phyloP scores from a whole-genome alignment of 2,888 invertebrate genomes.

The Tetheella fluctuosa region DNA sequence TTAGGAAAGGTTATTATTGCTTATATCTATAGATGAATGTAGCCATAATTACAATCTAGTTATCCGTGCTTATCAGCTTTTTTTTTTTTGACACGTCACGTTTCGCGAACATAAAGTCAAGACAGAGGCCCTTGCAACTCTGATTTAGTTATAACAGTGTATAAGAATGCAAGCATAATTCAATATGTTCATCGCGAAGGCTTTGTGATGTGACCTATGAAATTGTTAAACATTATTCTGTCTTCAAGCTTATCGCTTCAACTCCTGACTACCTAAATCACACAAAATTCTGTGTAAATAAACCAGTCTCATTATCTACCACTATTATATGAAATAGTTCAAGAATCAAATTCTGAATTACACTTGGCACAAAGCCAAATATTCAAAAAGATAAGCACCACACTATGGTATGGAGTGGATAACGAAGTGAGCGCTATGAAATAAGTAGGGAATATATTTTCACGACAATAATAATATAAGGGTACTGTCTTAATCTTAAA shows the following conservation, averaged over 20 bases:
- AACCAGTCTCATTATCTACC: not conserved
- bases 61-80: too few species aligned
- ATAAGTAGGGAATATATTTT: slow-evolving; percentile 7
- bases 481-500: not conserved
- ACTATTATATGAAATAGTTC: not conserved
- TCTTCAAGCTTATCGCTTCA: not conserved
- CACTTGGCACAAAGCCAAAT: not conserved
- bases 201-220: too few species aligned
- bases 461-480: not conserved
- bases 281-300: not conserved
- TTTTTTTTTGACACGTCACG: too few species aligned
- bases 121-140: too few species aligned
- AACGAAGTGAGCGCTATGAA: not conserved
- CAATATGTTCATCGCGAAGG: too few species aligned
- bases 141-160: too few species aligned
- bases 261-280: not conserved
- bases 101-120: too few species aligned
- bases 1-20: too few species aligned
- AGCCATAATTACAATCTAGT: too few species aligned
- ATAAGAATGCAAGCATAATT: too few species aligned
- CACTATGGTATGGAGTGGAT: not conserved
- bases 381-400: slow-evolving; percentile 3
- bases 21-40: too few species aligned
- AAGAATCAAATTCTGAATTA: not conserved
- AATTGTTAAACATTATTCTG: not conserved